Evolutionary conservation across 2,888 invertebrate genomes (phyloP).

Genomic region (Caenorhabditis becei): DNA sequence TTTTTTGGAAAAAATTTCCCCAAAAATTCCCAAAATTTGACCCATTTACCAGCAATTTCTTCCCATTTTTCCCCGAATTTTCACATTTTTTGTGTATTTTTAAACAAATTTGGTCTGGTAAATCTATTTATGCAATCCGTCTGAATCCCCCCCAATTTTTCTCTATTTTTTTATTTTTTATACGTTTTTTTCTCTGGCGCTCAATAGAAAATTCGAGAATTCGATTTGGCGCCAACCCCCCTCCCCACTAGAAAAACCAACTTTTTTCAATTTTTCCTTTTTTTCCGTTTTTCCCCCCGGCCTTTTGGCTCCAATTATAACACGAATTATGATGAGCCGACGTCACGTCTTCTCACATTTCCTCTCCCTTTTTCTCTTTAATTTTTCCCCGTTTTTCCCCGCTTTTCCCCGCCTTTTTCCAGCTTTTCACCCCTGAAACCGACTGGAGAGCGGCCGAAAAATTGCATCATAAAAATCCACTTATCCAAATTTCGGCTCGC

Average conservation of each 20-base stretch:
- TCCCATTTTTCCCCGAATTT: neutral
- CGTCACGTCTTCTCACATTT: neutral
- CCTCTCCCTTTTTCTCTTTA: neutral
- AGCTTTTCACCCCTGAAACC: neutral
- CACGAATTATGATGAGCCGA: no score
- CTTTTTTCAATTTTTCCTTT: neutral
- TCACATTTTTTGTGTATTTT: neutral
- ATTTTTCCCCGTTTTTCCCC: neutral
- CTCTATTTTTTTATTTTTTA: neutral
- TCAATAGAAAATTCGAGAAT: neutral
- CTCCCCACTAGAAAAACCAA: no score
- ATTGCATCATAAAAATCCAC: conserved; percentile 57
- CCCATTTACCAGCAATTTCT: neutral
- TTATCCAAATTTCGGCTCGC: conserved; percentile 34
- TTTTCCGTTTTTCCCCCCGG: neutral
- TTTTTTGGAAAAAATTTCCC: no score
- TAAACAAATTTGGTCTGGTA: conserved; percentile 8
- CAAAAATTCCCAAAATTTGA: neutral
- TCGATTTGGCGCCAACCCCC: neutral
- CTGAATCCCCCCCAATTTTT: neutral
- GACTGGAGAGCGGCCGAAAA: conserved; percentile 25
- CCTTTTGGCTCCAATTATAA: neutral
- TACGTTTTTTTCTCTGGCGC: no score
- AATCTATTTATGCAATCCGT: neutral
- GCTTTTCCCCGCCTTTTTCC: conserved; percentile 1